Evolutionary conservation across 2,113 vertebrate species (phyloP).

Genomic region (Rousettus leschenaultii): DNA sequence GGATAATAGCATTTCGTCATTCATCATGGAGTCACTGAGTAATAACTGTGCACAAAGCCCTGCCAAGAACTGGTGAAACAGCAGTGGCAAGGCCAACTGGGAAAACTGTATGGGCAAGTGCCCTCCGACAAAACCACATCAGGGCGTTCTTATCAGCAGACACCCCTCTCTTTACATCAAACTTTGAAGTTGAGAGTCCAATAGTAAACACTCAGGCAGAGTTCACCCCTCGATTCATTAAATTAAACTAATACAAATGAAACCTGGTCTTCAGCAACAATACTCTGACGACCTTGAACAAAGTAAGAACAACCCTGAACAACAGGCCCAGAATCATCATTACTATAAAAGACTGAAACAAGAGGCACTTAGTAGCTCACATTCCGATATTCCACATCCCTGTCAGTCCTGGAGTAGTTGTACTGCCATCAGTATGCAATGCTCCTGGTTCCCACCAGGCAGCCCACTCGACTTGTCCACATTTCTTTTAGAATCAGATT

Average conservation of each 20-base stretch:
- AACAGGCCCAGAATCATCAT: too few species aligned
- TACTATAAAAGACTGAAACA: not conserved
- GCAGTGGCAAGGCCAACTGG: not conserved
- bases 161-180: not conserved
- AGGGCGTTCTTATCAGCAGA: too few species aligned
- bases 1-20: not conserved
- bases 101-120: not conserved
- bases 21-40: not conserved
- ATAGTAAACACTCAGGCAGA: not conserved
- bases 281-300: too few species aligned
- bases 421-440: not conserved
- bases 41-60: not conserved
- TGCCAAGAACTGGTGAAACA: not conserved
- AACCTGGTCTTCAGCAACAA: not conserved
- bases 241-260: not conserved
- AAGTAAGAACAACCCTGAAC: not conserved
- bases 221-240: not conserved
- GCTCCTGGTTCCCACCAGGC: not conserved
- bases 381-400: too few species aligned
- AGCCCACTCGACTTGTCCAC: not conserved
- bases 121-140: not conserved
- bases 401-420: fast-evolving
- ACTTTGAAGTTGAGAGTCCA: not conserved
- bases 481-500: too few species aligned
- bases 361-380: not conserved